Percentiles rank a stretch among this genome's conserved stretches.
Conservation (phyloP, 2,113 vertebrate genomes). For the Echinops telfairi region DNA sequence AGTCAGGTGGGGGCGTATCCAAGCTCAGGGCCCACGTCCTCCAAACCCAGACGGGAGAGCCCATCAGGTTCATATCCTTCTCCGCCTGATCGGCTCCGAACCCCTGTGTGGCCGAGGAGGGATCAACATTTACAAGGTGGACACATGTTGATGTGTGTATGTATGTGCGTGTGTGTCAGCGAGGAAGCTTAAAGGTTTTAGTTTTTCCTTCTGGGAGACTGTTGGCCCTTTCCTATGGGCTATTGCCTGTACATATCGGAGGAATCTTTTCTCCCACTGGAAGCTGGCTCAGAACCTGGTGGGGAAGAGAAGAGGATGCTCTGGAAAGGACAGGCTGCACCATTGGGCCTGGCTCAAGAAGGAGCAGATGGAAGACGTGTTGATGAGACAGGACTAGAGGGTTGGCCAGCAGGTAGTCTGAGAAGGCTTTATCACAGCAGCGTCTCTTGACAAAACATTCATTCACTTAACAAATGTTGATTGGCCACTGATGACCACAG, state of each 20-base stretch:
- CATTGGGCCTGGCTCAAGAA: neutral
- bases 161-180: neutral
- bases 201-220: slow-evolving; percentile 30
- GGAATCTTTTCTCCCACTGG: slow-evolving; percentile 37
- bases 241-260: slow-evolving; percentile 51
- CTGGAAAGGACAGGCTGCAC: slow-evolving; percentile 33
- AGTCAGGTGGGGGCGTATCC: neutral
- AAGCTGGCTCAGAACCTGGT: slow-evolving; percentile 51
- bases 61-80: slow-evolving; percentile 25
- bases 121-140: neutral
- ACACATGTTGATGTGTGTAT: neutral
- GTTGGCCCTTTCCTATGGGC: slow-evolving; percentile 9
- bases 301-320: slow-evolving; percentile 31
- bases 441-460: neutral
- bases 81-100: neutral
- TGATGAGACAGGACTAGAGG: slow-evolving; percentile 2
- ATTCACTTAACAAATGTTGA: neutral
- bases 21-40: neutral
- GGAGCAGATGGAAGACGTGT: neutral
- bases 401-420: neutral
- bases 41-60: neutral
- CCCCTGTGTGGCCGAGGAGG: slow-evolving; percentile 15
- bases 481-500: neutral
- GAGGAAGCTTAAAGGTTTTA: slow-evolving; percentile 4
- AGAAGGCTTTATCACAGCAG: neutral